Percentiles rank a stretch among this genome's conserved stretches.
Conservation (phyloP, 2,797 vertebrate genomes). For the Mus spretus region DNA sequence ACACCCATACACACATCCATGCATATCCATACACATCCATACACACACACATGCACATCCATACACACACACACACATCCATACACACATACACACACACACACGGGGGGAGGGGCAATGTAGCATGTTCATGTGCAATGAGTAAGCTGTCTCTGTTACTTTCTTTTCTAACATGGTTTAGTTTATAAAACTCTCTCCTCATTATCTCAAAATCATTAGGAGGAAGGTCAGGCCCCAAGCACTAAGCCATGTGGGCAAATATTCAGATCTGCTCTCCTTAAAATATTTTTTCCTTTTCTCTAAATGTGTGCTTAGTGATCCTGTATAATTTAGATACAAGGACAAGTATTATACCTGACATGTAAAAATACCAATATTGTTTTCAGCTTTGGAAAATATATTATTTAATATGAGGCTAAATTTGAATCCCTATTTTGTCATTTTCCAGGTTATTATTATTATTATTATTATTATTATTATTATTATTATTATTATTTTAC, state of each 20-base stretch:
- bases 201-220: neutral
- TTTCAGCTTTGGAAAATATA: neutral
- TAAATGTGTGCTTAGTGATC: neutral
- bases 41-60: too few species aligned
- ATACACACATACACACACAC: too few species aligned
- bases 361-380: neutral
- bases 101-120: too few species aligned
- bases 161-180: conserved; percentile 35
- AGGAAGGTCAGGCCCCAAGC: conserved; percentile 2
- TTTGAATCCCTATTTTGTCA: neutral
- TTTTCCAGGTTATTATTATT: neutral
- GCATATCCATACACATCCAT: too few species aligned
- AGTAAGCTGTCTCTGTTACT: neutral
- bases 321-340: conserved; percentile 18
- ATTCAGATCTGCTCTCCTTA: neutral
- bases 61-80: too few species aligned
- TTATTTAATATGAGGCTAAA: neutral
- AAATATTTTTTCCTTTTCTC: neutral
- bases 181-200: neutral
- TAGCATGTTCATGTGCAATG: neutral
- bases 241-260: neutral
- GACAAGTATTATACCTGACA: neutral
- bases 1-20: too few species aligned
- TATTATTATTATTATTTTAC: neutral
- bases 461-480: too few species aligned